Evolutionary conservation across 2,797 vertebrate species (phyloP), one percentile per base, ranked within the genome.

Genomic region (Pangasius djambal): DNA sequence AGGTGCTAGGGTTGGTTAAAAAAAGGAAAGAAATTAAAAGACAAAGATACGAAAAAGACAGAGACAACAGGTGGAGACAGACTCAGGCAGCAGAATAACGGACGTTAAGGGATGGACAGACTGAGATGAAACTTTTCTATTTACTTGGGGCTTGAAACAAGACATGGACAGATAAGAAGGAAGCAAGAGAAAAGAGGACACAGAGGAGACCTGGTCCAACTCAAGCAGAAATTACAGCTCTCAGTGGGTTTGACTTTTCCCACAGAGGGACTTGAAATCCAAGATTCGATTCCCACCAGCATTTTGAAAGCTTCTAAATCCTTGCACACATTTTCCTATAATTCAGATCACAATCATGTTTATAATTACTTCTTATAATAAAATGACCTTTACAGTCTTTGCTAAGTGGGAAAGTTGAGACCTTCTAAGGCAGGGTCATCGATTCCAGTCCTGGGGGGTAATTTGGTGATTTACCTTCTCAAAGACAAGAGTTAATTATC

Each of bases 201-300:
- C 93, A 94, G 93, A 94, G 93, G 93, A 94, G 90, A 94, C 92
- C 91, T 91, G 93, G 91, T 91, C 90, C 92, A 93, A 90, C 89
- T 94, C 93, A 93, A 85, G 67, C 93, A 88, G 92, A 87, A 77
- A 89, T 86, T 88, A 95, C 94, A 94, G 92, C 92, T 95, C 90
- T 94, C 95, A 93, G 93, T 94, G 94, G 93, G 93, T 95, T 95
- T 93, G 90, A 94, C 91, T 92, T 96, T 95, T 96, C 95, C 93
- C 95, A 96, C 95, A 96, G 93, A 95, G 94, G 95, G 96, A 96
- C 96, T 96, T 96, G 94, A 96, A 96, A 96, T 93, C 93, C 94
- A 94, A 93, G 91, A 90, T 86, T 94, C 85, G 88, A 91, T 87
- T 93, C 91, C 93, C 87, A 89, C 25, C 37, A 70, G 31, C 67